These are phyloP conservation scores for Drosophila tripunctata DNA, from an alignment of 2,888 invertebrate genomes.

Conservation along the genomic window DNA sequence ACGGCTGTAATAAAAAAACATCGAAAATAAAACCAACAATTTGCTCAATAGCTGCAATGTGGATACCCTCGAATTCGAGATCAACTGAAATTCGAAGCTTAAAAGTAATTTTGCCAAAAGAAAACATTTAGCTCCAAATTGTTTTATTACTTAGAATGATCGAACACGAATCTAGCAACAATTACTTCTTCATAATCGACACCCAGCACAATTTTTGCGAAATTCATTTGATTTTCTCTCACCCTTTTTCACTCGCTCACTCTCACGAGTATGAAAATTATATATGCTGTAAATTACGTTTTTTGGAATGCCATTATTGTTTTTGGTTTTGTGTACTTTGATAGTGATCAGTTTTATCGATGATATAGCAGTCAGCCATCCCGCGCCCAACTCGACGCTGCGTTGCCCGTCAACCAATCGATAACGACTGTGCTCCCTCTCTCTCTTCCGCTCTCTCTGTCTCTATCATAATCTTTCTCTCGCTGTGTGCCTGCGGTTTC, in stretches of 20 bases:
- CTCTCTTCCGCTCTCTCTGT: slow-evolving; percentile 17
- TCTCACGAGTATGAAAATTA: slow-evolving; percentile 21
- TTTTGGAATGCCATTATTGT: slow-evolving; percentile 58
- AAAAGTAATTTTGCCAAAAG: slow-evolving; percentile 59
- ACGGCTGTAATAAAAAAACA: slow-evolving; percentile 28
- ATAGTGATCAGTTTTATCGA: slow-evolving; percentile 11
- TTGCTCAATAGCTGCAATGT: slow-evolving; percentile 69
- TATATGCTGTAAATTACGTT: slow-evolving; percentile 40
- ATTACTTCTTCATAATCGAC: slow-evolving; percentile 24
- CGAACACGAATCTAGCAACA: slow-evolving; percentile 18
- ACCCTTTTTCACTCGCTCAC: background rate
- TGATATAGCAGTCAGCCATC: slow-evolving; percentile 74
- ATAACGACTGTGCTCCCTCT: slow-evolving; percentile 21
- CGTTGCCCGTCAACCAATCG: slow-evolving; percentile 26
- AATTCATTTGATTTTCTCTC: slow-evolving; percentile 17
- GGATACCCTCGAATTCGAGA: slow-evolving; percentile 69
- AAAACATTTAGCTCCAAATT: slow-evolving; percentile 26
- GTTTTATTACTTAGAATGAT: slow-evolving; percentile 34
- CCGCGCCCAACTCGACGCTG: slow-evolving; percentile 80
- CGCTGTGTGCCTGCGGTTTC: slow-evolving; percentile 27
- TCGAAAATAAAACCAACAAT: slow-evolving; percentile 28
- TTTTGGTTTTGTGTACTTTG: slow-evolving; percentile 21
- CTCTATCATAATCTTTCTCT: slow-evolving; percentile 13
- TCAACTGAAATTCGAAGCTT: slow-evolving; percentile 67
- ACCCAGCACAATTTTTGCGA: slow-evolving; percentile 46